Evolutionary conservation across 1,140 invertebrate species (phyloP).

Genomic region (Platorchestia sp.): DNA sequence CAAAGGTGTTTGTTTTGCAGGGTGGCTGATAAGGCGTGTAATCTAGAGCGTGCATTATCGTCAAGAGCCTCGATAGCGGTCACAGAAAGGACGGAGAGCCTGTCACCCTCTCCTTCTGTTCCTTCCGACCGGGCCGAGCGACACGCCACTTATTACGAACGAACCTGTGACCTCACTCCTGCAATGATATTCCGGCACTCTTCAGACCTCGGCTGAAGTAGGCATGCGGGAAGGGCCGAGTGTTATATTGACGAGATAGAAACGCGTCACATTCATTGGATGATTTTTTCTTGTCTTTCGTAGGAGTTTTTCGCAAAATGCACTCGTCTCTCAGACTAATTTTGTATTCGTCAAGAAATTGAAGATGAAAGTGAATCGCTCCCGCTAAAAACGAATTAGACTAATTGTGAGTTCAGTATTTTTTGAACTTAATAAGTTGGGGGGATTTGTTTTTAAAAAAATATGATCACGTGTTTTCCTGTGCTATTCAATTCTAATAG

Average conservation of each 20-base stretch:
- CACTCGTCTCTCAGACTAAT: no score
- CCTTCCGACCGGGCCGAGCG: neutral
- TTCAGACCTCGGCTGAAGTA: neutral
- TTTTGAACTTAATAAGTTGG: no score
- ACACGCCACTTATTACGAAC: neutral
- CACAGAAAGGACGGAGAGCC: neutral
- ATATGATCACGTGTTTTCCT: no score
- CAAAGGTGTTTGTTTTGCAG: constrained; percentile 51
- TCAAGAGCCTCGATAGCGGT: constrained; percentile 44
- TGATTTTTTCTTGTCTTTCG: no score
- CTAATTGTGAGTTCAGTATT: no score
- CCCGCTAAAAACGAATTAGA: no score
- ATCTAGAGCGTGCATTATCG: constrained; percentile 50
- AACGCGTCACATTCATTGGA: no score
- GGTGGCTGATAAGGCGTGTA: neutral
- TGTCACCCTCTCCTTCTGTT: constrained; percentile 3
- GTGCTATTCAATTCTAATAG: no score
- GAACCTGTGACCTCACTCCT: neutral
- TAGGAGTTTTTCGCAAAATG: no score
- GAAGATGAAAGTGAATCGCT: no score
- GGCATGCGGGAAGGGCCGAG: neutral
- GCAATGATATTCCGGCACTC: neutral
- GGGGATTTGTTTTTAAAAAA: no score
- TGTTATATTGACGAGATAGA: neutral
- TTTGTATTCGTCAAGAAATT: no score